A percentile compares a stretch with the other conserved stretches of the same genome.
Evolutionary conservation across 2,113 vertebrate genomes (phyloP).

Genomic region (Coptodon bakossiorum): DNA sequence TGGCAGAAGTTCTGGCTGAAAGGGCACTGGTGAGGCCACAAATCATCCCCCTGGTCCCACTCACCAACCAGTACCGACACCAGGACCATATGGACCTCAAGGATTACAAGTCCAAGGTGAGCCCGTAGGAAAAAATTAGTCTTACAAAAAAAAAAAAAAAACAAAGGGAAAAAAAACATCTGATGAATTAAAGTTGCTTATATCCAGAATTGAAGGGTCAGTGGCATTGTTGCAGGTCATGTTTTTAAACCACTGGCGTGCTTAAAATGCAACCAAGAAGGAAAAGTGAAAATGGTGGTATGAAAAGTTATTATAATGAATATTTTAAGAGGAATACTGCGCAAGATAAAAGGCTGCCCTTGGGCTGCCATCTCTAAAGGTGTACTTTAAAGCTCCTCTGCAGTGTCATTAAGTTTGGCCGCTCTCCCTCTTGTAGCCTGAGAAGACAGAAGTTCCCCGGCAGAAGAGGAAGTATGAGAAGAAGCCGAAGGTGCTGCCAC

Average conservation of each 20-base stretch:
- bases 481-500: constrained; percentile 88
- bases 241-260: neutral
- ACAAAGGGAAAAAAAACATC: rapidly evolving
- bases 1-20: constrained; percentile 95
- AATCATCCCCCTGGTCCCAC: constrained; percentile 87
- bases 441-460: constrained; percentile 87
- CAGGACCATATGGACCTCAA: constrained; percentile 91
- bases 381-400: neutral
- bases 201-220: neutral
- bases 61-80: constrained; percentile 88
- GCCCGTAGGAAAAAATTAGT: rapidly evolving
- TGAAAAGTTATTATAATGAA: neutral
- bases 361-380: neutral
- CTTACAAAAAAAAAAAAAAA: too few species aligned
- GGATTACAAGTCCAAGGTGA: constrained; percentile 90
- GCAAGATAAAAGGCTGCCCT: neutral
- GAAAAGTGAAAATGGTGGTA: neutral
- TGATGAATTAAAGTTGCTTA: neutral
- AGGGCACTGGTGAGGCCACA: constrained; percentile 90
- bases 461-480: constrained; percentile 98
- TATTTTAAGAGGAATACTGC: neutral
- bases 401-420: neutral
- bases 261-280: neutral
- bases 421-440: constrained; percentile 70
- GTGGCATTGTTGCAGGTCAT: neutral